Evolutionary conservation across 2,888 invertebrate species (phyloP).

Genomic region (Stenolophus ochropezus): DNA sequence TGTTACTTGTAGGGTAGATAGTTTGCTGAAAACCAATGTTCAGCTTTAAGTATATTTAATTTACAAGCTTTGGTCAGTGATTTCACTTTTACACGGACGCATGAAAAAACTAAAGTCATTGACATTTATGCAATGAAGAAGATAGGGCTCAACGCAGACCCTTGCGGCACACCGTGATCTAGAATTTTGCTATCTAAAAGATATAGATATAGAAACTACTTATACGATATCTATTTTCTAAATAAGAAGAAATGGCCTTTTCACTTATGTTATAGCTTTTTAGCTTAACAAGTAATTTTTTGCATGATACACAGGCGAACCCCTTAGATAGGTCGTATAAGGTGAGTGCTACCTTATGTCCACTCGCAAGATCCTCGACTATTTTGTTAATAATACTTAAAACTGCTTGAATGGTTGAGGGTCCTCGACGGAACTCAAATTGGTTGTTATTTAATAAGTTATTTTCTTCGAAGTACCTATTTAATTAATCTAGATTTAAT

Average conservation of each 20-base stretch:
- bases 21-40: neutral
- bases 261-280: neutral
- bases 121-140: slow-evolving; percentile 1
- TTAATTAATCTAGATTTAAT: no score
- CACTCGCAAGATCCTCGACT: neutral
- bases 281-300: neutral
- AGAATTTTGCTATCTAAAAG: no score
- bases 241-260: neutral
- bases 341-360: neutral
- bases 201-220: neutral
- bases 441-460: neutral
- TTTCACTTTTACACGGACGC: neutral
- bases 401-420: neutral
- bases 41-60: neutral
- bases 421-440: neutral
- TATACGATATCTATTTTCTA: neutral
- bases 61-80: neutral
- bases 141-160: neutral
- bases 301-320: neutral
- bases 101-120: neutral
- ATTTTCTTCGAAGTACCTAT: no score
- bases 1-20: neutral
- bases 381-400: neutral
- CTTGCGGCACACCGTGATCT: no score
- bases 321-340: neutral